phyloP scores from a whole-genome alignment of 2,113 vertebrate genomes.

The Brevimyrus niger region DNA sequence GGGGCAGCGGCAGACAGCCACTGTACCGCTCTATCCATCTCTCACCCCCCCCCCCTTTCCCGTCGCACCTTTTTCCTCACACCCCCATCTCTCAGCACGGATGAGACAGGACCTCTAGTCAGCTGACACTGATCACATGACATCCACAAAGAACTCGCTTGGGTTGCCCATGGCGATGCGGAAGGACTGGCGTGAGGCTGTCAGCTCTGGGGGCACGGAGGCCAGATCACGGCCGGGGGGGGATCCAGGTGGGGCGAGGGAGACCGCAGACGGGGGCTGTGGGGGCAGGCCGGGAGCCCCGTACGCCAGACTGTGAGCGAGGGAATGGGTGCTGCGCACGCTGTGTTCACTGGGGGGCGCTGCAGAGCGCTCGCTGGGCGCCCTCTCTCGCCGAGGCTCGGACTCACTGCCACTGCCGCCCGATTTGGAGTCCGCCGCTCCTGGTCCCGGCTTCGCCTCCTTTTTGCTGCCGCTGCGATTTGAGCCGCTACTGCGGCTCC shows the following conservation, averaged over 20 bases:
- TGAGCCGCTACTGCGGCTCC: constrained; percentile 83
- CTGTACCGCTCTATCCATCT: constrained; percentile 9
- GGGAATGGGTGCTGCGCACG: constrained; percentile 79
- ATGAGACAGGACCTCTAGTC: neutral
- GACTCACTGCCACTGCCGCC: constrained; percentile 76
- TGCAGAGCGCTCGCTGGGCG: constrained; percentile 67
- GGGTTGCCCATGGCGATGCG: constrained; percentile 92
- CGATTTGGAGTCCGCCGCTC: constrained; percentile 66
- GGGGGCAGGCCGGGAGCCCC: constrained; percentile 67
- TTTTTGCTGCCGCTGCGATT: constrained; percentile 74
- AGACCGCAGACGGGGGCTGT: constrained; percentile 62
- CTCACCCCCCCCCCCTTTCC: constrained; percentile 3
- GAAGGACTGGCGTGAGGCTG: constrained; percentile 90
- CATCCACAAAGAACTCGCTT: constrained; percentile 94
- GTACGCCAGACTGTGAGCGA: constrained; percentile 65
- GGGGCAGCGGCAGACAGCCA: constrained; percentile 5
- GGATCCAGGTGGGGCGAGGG: constrained; percentile 66
- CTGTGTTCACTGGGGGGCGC: constrained; percentile 69
- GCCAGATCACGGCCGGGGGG: constrained; percentile 78
- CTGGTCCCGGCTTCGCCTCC: constrained; percentile 57
- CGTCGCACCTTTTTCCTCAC: constrained; percentile 9
- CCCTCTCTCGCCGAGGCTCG: constrained; percentile 62
- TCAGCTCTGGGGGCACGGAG: constrained; percentile 89
- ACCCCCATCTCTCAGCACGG: neutral
- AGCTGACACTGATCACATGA: constrained; percentile 75